Base-by-base conservation (phyloP, 2,797 vertebrate species). In the Psittacula echo region DNA sequence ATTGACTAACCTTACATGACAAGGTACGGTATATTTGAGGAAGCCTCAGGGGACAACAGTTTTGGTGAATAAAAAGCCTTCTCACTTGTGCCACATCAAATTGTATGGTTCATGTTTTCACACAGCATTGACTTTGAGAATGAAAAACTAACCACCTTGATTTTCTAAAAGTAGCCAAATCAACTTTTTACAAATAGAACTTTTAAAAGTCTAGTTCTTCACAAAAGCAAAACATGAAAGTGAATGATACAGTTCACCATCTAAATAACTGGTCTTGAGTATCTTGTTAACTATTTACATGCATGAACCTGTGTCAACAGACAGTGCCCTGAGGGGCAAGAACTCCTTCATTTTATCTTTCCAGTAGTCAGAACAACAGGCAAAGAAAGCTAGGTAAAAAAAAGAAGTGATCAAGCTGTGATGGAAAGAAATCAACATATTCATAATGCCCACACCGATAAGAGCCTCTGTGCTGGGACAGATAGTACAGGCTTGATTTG, bases 201-300 rank as follows among this genome's bases (percentile, higher is more conserved):
- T 86, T 83, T 93, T 81, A 30, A 1, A 94, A 87, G 39, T 47
- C 64, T 84, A 41, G 56, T 47, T 94, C 58, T 77, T 84, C 81
- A 79, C 44, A 71, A 74, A 91, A 95, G 81, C 48, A 91, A 91
- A 79, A 65, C 11, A 61, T 29, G 42, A 73, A 95, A 93, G 72
- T 89, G 80, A 87, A 83, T 22, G 29, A 60, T 76, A 42, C 70
- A 71, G 64, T 61, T 37, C 95, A 82, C 42, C 41, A 45, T 24
- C 62, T 85, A 90, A 65, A 90, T n/a, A 95, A 90, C 70, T 41
- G n/a, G 80, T 79, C 70, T 78, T 91, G 85, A 75, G 87, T 77
- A 79, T 93, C 86, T 85, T 94, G 85, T 94, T 96, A 96, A 96
- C 95, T 93, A 89, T 93, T 95, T 89, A 90, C 82, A 95, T 96